A percentile compares a stretch with the other conserved stretches of the same genome.
phyloP scores from a whole-genome alignment of 2,113 vertebrate genomes.

The Carlito syrichta region DNA sequence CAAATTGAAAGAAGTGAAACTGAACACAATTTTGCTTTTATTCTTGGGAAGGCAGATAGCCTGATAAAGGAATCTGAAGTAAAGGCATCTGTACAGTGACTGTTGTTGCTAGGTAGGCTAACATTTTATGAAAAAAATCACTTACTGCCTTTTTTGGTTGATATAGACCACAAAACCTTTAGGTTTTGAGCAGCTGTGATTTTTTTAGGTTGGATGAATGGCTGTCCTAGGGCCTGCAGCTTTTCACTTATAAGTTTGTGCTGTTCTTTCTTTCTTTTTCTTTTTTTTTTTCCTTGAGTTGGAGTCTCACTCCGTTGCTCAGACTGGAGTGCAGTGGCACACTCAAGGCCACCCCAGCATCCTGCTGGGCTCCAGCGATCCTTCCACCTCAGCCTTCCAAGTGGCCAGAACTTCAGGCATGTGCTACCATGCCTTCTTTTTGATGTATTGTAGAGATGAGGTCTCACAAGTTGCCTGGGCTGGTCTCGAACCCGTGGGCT shows the following conservation, averaged over 20 bases:
- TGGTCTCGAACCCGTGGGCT: too few relatives aligned
- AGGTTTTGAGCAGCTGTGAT: neutral
- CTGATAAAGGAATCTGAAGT: neutral
- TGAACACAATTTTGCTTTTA: neutral
- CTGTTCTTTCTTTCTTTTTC: too few relatives aligned
- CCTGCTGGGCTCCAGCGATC: too few relatives aligned
- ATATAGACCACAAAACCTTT: neutral
- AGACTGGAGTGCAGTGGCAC: too few relatives aligned
- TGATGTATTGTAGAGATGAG: too few relatives aligned
- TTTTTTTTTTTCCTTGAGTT: too few relatives aligned
- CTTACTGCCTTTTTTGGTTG: neutral
- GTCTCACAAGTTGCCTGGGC: too few relatives aligned
- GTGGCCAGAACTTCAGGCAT: too few relatives aligned
- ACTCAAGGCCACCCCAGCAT: too few relatives aligned
- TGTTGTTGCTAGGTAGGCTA: neutral
- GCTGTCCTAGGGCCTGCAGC: neutral
- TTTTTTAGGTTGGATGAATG: slow-evolving; percentile 18
- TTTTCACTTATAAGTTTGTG: neutral
- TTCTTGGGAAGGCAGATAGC: neutral
- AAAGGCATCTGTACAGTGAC: neutral
- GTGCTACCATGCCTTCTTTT: too few relatives aligned
- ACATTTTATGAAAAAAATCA: neutral
- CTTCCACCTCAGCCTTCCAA: too few relatives aligned
- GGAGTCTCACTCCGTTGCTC: too few relatives aligned
- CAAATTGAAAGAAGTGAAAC: slow-evolving; percentile 21